A percentile compares a stretch with the other conserved stretches of the same genome.
Conservation (phyloP, 2,113 vertebrate species). For the Cyprinodon tularosa region DNA sequence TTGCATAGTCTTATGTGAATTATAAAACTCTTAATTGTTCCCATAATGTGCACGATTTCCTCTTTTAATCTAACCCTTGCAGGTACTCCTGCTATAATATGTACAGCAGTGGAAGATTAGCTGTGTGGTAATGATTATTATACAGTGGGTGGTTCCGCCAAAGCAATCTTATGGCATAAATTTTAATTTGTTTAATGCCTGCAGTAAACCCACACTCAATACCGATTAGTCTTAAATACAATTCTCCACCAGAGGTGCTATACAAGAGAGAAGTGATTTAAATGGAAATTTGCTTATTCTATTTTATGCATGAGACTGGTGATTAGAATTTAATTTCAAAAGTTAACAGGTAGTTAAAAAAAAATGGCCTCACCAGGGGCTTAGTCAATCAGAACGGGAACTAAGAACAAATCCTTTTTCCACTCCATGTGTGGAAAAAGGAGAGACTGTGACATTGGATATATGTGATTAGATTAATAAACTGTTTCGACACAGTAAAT, state of each 20-base stretch:
- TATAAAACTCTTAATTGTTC: slow-evolving; percentile 40
- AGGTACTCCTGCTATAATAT: slow-evolving; percentile 52
- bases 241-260: slow-evolving; percentile 63
- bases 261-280: slow-evolving; percentile 59
- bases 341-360: slow-evolving; percentile 35
- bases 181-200: slow-evolving; percentile 72
- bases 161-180: slow-evolving; percentile 55
- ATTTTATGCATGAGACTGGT: slow-evolving; percentile 46
- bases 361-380: slow-evolving; percentile 7
- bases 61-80: slow-evolving; percentile 36
- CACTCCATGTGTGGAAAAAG: slow-evolving; percentile 8
- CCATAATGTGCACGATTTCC: slow-evolving; percentile 38
- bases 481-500: slow-evolving; percentile 9
- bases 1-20: slow-evolving; percentile 39
- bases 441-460: background rate
- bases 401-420: slow-evolving; percentile 9
- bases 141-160: slow-evolving; percentile 51
- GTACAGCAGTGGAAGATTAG: slow-evolving; percentile 66
- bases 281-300: slow-evolving; percentile 69
- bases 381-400: slow-evolving; percentile 11
- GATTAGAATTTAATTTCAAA: slow-evolving; percentile 62
- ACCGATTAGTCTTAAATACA: slow-evolving; percentile 63
- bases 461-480: slow-evolving; percentile 24
- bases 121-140: slow-evolving; percentile 57
- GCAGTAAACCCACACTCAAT: slow-evolving; percentile 65